A percentile compares a stretch with the other conserved stretches of the same genome.
Evolutionary conservation across 2,113 vertebrate genomes (phyloP).

Genomic region (Tor tambroides): DNA sequence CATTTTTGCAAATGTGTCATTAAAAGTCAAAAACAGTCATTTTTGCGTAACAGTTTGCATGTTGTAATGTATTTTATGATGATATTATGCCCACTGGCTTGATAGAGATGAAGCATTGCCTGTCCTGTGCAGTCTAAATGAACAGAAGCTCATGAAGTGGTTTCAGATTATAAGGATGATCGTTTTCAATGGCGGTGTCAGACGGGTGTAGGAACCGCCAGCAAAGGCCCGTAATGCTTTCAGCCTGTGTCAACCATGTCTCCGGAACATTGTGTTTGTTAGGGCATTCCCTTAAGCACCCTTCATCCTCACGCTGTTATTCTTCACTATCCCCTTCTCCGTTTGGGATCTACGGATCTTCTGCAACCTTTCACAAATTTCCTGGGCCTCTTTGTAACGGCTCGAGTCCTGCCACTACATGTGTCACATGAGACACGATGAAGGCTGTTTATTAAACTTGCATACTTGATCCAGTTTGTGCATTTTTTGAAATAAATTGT

Average conservation of each 20-base stretch:
- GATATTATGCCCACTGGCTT: neutral
- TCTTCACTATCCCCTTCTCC: constrained; percentile 68
- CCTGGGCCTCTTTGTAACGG: constrained; percentile 44
- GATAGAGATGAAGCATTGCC: neutral
- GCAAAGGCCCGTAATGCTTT: constrained; percentile 58
- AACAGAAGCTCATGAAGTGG: neutral
- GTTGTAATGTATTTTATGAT: neutral
- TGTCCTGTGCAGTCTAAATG: neutral
- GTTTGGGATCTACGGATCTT: constrained; percentile 63
- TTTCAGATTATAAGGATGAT: neutral
- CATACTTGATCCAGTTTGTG: neutral
- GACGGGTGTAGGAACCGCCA: neutral
- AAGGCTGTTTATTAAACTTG: neutral
- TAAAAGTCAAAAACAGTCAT: too few relatives aligned
- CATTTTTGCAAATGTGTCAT: too few relatives aligned
- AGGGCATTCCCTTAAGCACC: constrained; percentile 63
- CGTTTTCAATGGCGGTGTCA: neutral
- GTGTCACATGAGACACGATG: neutral
- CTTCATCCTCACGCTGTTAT: constrained; percentile 70
- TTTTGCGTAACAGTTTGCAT: too few relatives aligned
- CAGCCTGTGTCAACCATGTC: constrained; percentile 71
- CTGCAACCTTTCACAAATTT: constrained; percentile 49
- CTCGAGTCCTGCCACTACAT: constrained; percentile 26
- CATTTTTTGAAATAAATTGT: neutral
- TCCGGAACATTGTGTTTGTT: constrained; percentile 66